Conservation (phyloP, 2,113 vertebrate genomes). For the Gnathonemus longibarbis region DNA sequence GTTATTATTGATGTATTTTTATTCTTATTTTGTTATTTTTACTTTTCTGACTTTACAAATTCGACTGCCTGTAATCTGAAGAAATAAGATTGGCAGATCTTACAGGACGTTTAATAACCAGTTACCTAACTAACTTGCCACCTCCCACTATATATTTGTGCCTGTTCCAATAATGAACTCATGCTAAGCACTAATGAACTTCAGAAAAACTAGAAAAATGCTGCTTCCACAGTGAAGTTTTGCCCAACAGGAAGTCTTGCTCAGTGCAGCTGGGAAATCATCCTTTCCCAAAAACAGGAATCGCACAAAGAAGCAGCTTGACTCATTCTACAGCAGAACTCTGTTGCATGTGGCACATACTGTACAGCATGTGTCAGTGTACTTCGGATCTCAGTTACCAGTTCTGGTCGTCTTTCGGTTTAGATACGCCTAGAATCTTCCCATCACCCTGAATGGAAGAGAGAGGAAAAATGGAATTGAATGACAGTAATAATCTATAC, state of each 20-base stretch:
- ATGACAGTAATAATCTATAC: not conserved
- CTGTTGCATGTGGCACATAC: not conserved
- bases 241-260: not conserved
- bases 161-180: not conserved
- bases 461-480: not conserved
- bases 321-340: not conserved
- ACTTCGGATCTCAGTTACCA: conserved; percentile 40
- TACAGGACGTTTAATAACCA: not conserved
- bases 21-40: not conserved
- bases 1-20: not conserved
- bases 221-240: not conserved
- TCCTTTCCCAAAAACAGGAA: not conserved
- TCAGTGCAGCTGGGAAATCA: not conserved
- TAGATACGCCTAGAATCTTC: conserved; percentile 30
- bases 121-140: not conserved
- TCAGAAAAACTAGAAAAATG: not conserved
- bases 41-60: not conserved
- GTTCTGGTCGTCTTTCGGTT: conserved; percentile 43
- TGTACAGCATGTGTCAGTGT: not conserved
- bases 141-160: not conserved
- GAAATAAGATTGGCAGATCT: not conserved
- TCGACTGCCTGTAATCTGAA: not conserved
- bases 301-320: not conserved
- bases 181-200: not conserved
- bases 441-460: conserved; percentile 50